Evolutionary conservation across 2,113 vertebrate species (phyloP).

Genomic region (Saccopteryx bilineata): DNA sequence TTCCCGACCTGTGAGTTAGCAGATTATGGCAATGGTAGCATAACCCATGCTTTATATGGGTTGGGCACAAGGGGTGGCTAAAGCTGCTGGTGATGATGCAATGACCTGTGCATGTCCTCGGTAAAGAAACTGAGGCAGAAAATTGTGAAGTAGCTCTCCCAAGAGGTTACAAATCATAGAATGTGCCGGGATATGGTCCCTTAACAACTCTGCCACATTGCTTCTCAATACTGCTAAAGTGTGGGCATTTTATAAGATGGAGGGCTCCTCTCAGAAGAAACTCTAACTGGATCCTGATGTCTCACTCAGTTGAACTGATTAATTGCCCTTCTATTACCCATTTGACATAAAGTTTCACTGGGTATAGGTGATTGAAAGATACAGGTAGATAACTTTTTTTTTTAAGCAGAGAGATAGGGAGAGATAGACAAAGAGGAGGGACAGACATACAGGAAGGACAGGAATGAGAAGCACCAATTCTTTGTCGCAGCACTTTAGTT

Average conservation of each 20-base stretch:
- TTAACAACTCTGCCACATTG: neutral
- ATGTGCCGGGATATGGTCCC: neutral
- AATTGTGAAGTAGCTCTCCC: neutral
- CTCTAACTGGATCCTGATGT: neutral
- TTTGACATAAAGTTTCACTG: neutral
- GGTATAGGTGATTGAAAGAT: neutral
- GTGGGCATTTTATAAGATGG: neutral
- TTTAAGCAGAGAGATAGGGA: too few species aligned
- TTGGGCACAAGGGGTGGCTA: neutral
- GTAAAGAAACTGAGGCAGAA: conserved; percentile 15
- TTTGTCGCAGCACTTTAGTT: too few species aligned
- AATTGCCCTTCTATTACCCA: neutral
- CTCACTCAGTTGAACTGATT: neutral
- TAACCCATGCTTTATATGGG: neutral
- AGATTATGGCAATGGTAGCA: neutral
- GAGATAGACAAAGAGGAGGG: too few species aligned
- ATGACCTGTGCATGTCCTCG: neutral
- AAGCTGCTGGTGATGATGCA: neutral
- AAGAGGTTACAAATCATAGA: neutral
- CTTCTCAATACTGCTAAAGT: neutral
- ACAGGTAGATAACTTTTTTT: neutral
- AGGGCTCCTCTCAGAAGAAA: neutral
- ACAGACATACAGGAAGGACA: too few species aligned
- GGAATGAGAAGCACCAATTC: too few species aligned
- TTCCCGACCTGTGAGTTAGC: neutral